A percentile compares a stretch with the other conserved stretches of the same genome.
phyloP scores from a whole-genome alignment of 2,888 invertebrate species.

The Volucella inflata region DNA sequence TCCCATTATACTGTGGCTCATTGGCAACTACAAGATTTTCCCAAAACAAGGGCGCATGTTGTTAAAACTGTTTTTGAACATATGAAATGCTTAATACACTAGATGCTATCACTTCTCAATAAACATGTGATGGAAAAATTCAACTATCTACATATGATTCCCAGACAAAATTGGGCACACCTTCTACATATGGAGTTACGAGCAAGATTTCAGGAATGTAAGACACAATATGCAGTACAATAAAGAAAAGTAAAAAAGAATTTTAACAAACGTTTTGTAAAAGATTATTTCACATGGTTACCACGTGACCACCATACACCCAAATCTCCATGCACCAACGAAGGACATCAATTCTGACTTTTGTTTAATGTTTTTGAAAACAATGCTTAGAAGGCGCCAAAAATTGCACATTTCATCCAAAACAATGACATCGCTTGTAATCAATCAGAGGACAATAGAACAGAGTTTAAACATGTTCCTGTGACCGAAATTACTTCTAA shows the following conservation, averaged over 20 bases:
- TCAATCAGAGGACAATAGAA: conserved; percentile 22
- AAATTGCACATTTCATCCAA: no score
- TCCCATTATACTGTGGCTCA: no score
- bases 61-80: no score
- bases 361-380: not conserved
- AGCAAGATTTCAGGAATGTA: no score
- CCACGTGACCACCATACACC: conserved; percentile 43
- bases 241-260: no score
- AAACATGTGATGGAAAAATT: not conserved
- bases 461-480: no score
- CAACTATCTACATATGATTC: conserved; percentile 38
- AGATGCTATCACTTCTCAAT: not conserved
- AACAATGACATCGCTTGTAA: conserved; percentile 7
- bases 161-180: conserved; percentile 51
- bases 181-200: not conserved
- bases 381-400: conserved; percentile 57
- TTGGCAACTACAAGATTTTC: no score
- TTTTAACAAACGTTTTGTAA: no score
- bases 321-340: not conserved
- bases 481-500: no score
- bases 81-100: not conserved
- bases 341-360: no score
- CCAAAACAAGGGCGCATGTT: no score
- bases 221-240: no score
- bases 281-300: conserved; percentile 42